Evolutionary conservation across 1,140 invertebrate genomes (phyloP), one percentile per base, ranked within the genome.

Genomic region (Popillia japonica): DNA sequence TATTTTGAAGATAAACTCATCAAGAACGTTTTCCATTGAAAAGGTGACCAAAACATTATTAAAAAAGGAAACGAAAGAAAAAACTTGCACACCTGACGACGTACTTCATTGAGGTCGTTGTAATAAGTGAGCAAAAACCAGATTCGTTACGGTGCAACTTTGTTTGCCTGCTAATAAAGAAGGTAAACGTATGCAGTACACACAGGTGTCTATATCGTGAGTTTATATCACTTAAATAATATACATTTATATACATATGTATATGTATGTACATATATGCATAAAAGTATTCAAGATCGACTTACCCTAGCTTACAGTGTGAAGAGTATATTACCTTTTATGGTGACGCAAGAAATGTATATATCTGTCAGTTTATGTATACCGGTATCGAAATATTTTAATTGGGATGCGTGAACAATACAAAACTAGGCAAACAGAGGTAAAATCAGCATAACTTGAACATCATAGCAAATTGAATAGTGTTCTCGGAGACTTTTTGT

Each of bases 111-210:
- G 41, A 41, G 10, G 72, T 41, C 34, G 34, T 74, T 41, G 34
- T 74, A 14, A 40, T 40, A 74, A 74, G 72, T 74, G 72, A 74
- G 72, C 72, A 74, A 74, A 74, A 74, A 74, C 72, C 72, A 74
- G 72, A 74, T 74, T 74, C 17, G 72, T 74, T 74, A 74, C 34
- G 9, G 72, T 42, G 41, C 72, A 42, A 44, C 40, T 74, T 74
- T 74, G 34, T 74, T 74, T 74, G 34, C 72, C 40, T 74, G 72
- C 72, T 74, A 74, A 74, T 74, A 74, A 74, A 74, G 72, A 74
- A 74, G 41, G 72, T 44, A 74, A 74, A 74, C 72, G 72, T 74
- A 74, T 44, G 72, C 3, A 41, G 34, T 44, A 74, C 72, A 74
- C 72, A 74, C 72, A 74, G 72, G 72, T 74, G 72, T 74, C 27